These are phyloP conservation scores for Montipora efflorescens DNA, from an alignment of 64 coral and sea anemone species.

Conservation along the genomic window DNA sequence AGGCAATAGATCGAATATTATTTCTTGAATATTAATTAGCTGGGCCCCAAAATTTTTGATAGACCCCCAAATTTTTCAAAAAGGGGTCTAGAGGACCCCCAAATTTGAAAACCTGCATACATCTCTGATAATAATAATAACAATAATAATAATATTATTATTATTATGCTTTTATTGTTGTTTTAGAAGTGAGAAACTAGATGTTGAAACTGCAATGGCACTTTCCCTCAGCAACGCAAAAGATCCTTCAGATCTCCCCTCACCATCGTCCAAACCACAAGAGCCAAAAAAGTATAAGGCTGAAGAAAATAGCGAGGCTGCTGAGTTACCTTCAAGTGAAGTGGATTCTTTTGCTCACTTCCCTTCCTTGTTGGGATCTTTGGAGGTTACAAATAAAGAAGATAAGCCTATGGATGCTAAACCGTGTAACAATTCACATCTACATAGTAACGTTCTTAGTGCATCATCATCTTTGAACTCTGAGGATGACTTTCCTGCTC, in stretches of 20 bases:
- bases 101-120: no score
- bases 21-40: no score
- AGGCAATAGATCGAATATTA: no score
- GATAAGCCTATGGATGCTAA: not conserved
- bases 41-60: no score
- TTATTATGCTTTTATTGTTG: not conserved
- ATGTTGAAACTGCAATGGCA: conserved; percentile 42
- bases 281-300: conserved; percentile 51
- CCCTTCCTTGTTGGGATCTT: not conserved
- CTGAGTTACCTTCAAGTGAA: not conserved
- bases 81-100: no score
- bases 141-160: no score
- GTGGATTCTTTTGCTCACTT: not conserved
- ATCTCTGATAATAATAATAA: no score
- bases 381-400: conserved; percentile 14
- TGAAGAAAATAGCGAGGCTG: not conserved
- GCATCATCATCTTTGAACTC: not conserved
- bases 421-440: not conserved
- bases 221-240: conserved; percentile 4
- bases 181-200: conserved; percentile 34
- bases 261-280: conserved; percentile 51
- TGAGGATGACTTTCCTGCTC: conserved; percentile 60
- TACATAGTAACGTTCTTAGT: not conserved
- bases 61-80: no score
- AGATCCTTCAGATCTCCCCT: not conserved